Base-by-base conservation (phyloP, 2,113 vertebrate genomes). In the Brevimyrus niger region DNA sequence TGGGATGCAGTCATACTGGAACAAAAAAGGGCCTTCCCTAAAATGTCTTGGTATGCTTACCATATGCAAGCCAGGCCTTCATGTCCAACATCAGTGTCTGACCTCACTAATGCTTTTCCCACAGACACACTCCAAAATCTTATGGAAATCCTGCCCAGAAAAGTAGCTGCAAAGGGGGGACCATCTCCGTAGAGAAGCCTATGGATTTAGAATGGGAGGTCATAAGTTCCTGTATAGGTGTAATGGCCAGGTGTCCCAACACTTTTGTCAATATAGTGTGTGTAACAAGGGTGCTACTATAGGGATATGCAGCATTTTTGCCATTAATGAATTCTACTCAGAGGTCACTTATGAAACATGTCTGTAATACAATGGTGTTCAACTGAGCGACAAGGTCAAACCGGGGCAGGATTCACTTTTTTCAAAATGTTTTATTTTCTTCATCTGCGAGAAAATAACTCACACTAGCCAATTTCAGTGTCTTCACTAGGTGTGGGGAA, bases 381-480 rank as follows among this genome's bases (percentile, higher is more conserved):
- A 15, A 69, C 27, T 69, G 17, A 35, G 31, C 4, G 5, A 76
- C 69, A 38, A 76, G 69, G 69, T 76, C 31, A 76, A 76, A 38
- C 69, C 1, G 35, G 15, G 3, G 35, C 35, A 38, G 31, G 15
- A 87, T 31, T 19, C 31, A 53, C 6, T 9, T 27, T 50, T 10
- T 42, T 89, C 47, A 58, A 89, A 89, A 61, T 83, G 50, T 21
- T 15, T 87, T 42, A 87, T 31, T n/a, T 23, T 61, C 17, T 46
- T 46, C 19, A 83, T n/a, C 9, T 89, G 17, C n/a, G 35, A 53
- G 42, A 46, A 42, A 89, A 89, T 90, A 87, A 88, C 91, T 88
- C 90, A 88, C 69, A 88, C 69, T n/a, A 53, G 47, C 80, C 89
- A 46, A 51, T 51, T 69, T 11, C 23, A 86, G 47, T 31, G 51